Evolutionary conservation across 2,888 invertebrate genomes (phyloP), one percentile per base, ranked within the genome.

Genomic region (Phortica magna): DNA sequence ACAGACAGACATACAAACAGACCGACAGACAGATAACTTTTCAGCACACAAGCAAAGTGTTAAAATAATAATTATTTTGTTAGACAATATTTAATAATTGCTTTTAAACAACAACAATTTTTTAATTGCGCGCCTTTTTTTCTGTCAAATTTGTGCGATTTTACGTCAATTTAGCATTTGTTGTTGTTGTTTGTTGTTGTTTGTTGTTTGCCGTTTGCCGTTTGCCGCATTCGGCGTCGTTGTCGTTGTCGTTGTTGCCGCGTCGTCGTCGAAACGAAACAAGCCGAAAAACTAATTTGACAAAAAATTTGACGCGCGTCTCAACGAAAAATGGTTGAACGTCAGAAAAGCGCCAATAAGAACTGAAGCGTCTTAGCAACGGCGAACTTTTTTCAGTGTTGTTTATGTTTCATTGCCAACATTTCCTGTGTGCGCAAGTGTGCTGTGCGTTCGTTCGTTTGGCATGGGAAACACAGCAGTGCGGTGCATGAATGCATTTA

Each of bases 271-370:
- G 31, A 31, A 48, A 48, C 48, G 48, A 48, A 48, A 48, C 48
- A 48, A 48, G 48, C 48, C 48, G 48, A 48, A 48, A 48, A 48
- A 48, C 14, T 1, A 48, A 9, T 48, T 48, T 48, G 48, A 48
- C 48, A 14, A 48, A 48, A 9, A 14, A 48, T 14, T 48, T 43
- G 61, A 73, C 73, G 73, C 68, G 43, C 14, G 42, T 41, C 41
- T n/a, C 42, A n/a, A 31, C 7, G 42, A 41, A 42, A n/a, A 41
- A 39, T 59, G 41, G 6, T 42, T 42, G 67, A 68, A 74, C 73
- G 72, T 71, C 73, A 68, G 76, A 43, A 78, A 78, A 76, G 77
- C 79, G 78, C 76, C 77, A 76, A 77, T 74, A 79, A 75, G 76
- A 65, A 77, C 48, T 75, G 73, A 79, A 81, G 74, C 78, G 78